Evolutionary conservation across 1,140 invertebrate species (phyloP).

Genomic region (Zaprionus capensis): DNA sequence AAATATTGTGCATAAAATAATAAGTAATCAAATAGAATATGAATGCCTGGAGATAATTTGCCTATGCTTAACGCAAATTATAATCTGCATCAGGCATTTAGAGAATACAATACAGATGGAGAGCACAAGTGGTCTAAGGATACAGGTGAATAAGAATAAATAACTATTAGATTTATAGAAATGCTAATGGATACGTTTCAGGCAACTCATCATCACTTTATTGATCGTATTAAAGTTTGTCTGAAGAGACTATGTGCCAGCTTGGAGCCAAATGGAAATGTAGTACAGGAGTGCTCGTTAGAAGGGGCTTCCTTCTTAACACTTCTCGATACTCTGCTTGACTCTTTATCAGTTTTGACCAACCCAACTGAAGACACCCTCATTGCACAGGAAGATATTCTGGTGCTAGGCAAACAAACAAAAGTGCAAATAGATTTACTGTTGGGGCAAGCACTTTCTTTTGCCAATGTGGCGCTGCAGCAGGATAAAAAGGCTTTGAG

Average conservation of each 20-base stretch:
- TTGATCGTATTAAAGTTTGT: conserved; percentile 73
- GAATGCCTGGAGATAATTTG: conserved; percentile 62
- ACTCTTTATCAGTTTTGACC: conserved; percentile 53
- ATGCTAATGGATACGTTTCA: conserved; percentile 14
- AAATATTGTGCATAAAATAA: conserved; percentile 50
- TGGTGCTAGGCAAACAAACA: conserved; percentile 49
- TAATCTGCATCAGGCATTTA: conserved; percentile 69
- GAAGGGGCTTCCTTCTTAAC: conserved; percentile 61
- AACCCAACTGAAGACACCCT: conserved; percentile 39
- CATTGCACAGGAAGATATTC: conserved; percentile 11
- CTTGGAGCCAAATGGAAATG: conserved; percentile 3
- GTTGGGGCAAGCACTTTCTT: conserved; percentile 69
- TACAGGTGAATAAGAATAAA: conserved; percentile 34
- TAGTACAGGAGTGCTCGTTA: background rate
- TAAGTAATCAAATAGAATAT: conserved; percentile 31
- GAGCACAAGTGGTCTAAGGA: conserved; percentile 27
- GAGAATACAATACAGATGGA: conserved; percentile 66
- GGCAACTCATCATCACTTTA: conserved; percentile 68
- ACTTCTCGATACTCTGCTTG: conserved; percentile 60
- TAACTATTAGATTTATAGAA: background rate
- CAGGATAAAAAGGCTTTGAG: conserved; percentile 76
- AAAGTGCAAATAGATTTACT: conserved; percentile 62
- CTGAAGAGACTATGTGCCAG: conserved; percentile 49
- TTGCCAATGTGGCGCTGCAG: conserved; percentile 76
- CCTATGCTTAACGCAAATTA: conserved; percentile 73